Conservation (phyloP, 2,113 vertebrate species). For the Pteronura brasiliensis region DNA sequence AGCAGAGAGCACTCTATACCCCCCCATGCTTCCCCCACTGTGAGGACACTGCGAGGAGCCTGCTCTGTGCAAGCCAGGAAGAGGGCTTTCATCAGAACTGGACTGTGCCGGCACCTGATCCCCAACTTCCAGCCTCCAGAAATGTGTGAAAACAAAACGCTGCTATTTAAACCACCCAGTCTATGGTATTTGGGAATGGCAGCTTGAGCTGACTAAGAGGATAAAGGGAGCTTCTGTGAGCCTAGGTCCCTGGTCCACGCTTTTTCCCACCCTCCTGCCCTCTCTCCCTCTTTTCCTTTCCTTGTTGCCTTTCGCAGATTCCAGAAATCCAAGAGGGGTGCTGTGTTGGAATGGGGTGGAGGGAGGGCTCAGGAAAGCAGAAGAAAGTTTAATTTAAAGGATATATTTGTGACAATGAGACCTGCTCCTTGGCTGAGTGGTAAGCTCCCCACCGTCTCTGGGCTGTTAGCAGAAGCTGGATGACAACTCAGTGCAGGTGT, state of each 20-base stretch:
- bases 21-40: fast-evolving
- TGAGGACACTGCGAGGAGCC: background rate
- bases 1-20: background rate
- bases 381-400: too few relatives aligned
- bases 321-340: background rate
- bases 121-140: background rate
- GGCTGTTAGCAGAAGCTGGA: background rate
- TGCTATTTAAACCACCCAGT: background rate
- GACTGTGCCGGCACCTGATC: fast-evolving
- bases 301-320: background rate
- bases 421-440: background rate
- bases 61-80: background rate
- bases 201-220: background rate
- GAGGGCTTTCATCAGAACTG: background rate
- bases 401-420: background rate
- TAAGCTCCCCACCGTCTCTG: fast-evolving
- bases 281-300: background rate
- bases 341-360: background rate
- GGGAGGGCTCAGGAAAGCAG: too few relatives aligned
- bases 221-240: background rate
- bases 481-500: fast-evolving
- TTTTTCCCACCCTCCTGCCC: too few relatives aligned
- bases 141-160: background rate
- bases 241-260: fast-evolving
- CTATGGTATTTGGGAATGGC: background rate